A percentile compares a stretch with the other conserved stretches of the same genome.
Conservation (phyloP, 2,113 vertebrate genomes). For the Echinops telfairi region DNA sequence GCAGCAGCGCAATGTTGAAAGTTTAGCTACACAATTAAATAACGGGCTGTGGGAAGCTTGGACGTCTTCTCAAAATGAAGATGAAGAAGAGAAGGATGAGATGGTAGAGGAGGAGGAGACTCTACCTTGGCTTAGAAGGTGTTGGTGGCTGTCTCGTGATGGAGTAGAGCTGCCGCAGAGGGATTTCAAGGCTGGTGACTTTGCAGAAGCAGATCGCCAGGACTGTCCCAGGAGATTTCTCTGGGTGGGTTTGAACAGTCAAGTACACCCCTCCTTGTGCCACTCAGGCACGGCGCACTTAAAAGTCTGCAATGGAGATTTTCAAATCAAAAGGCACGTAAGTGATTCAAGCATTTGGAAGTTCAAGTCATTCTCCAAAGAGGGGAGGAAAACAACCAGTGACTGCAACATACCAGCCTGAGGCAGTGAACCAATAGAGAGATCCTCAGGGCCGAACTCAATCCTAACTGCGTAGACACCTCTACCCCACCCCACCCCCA, state of each 20-base stretch:
- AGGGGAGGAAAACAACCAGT: background rate
- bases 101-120: too few species aligned
- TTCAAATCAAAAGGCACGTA: background rate
- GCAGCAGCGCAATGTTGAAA: rapidly evolving
- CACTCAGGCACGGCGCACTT: background rate
- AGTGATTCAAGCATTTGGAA: background rate
- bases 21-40: background rate
- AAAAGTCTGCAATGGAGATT: conserved; percentile 23
- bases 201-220: background rate
- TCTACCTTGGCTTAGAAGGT: background rate
- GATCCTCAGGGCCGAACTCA: too few species aligned
- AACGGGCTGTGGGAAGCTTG: rapidly evolving
- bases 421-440: too few species aligned
- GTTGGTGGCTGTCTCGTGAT: background rate
- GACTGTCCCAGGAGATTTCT: background rate
- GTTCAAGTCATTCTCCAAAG: background rate
- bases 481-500: too few species aligned
- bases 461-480: too few species aligned
- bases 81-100: background rate
- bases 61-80: background rate
- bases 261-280: background rate
- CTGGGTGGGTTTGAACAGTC: background rate
- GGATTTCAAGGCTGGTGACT: background rate
- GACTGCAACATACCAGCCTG: too few species aligned
- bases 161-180: background rate